phyloP scores from a whole-genome alignment of 2,888 invertebrate species.

The Dysmachus trigonus region DNA sequence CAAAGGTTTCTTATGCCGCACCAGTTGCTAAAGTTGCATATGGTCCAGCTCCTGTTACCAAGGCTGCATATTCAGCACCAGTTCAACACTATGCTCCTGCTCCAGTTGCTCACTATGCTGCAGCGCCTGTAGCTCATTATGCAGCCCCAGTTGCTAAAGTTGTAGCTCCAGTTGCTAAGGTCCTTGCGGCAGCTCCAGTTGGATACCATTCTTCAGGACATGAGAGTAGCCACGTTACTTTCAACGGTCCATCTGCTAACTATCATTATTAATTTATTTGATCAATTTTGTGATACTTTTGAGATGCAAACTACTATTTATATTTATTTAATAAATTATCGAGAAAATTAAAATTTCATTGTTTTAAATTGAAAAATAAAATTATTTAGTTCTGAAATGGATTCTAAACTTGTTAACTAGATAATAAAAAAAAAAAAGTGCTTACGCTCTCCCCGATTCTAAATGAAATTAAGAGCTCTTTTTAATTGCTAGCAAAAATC shows the following conservation, averaged over 20 bases:
- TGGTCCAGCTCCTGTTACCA: conserved; percentile 50
- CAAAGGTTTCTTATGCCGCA: background rate
- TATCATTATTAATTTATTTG: background rate
- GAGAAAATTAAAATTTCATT: background rate
- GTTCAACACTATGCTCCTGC: conserved; percentile 51
- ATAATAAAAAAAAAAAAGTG: too few relatives aligned
- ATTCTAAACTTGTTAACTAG: too few relatives aligned
- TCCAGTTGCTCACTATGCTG: conserved; percentile 48
- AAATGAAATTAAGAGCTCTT: too few relatives aligned
- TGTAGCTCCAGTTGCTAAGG: background rate
- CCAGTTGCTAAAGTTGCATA: conserved; percentile 48
- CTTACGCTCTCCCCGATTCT: too few relatives aligned
- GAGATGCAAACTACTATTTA: background rate
- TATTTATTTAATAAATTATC: background rate
- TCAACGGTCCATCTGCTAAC: background rate
- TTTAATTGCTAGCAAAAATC: too few relatives aligned
- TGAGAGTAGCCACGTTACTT: background rate
- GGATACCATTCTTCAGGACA: background rate
- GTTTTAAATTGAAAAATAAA: background rate
- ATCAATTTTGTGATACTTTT: background rate
- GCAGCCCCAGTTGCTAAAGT: conserved; percentile 50
- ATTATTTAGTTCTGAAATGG: background rate
- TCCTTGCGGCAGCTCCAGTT: background rate
- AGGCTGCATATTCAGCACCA: conserved; percentile 63
- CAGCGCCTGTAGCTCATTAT: conserved; percentile 47